Base-by-base conservation (phyloP, 64 coral and sea anemone genomes). In the Porites australiensis region DNA sequence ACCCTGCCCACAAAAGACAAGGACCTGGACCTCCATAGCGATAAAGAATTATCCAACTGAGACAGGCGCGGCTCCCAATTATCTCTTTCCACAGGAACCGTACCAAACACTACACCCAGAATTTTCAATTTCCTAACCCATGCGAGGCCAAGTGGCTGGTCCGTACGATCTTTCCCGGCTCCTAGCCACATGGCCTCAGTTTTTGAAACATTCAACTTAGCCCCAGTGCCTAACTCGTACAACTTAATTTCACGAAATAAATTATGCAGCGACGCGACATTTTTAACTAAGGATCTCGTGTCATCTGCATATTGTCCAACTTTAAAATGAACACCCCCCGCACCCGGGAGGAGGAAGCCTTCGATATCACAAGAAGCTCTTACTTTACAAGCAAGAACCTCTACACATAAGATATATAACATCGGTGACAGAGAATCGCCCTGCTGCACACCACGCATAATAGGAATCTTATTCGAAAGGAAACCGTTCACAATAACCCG, bases 171-270 rank as follows among this genome's bases (percentile, higher is more conserved):
- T 4, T 3, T 8, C 64, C 27, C 67, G 2, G 43, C 14, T 9
- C 82, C 82, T 8, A 63, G 18, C 60, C 22, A 84, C 81, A 84
- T 68, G 1, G 22, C 60, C 44, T 84, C 62, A 8, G 81, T 64
- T 19, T 84, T 68, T 60, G 10, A 48, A 6, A 19, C 0, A 4
- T 23, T 16, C 5, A 54, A 49, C 22, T 4, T 66, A 66, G 1
- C 68, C 0, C 18, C 84, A 48, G 14, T 65, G 37, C 12, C 64
- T 70, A 0, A 6, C 5, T 21, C 43, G 14, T 6, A 15, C 3
- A 8, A 61, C 18, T 10, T 37, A 7, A 57, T n/a, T 8, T 11
- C 85, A 10, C 46, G 44, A 3, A 63, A 21, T 43, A 64, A 13
- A 20, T 0, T 27, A 72, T 0, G 4, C 52, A 54, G 9, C 4